Evolutionary conservation across 2,113 vertebrate genomes (phyloP), one percentile per base, ranked within the genome.

Genomic region (Rhinolophus sinicus): DNA sequence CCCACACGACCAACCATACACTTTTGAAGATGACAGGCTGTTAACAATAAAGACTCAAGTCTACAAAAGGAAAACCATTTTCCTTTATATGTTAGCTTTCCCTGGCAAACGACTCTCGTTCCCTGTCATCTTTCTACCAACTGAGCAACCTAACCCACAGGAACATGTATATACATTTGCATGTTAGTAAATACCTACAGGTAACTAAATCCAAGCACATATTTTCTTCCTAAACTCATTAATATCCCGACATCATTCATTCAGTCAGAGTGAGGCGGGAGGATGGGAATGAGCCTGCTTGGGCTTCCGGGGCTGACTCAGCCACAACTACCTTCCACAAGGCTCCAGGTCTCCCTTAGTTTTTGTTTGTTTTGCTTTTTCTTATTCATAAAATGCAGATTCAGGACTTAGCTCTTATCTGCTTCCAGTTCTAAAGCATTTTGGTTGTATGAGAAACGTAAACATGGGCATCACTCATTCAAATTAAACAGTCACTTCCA

Each of bases 381-480:
- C 70, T 87, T 81, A 65, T 44, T 60, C 62, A 88, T 54, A 90
- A 96, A 94, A 81, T 93, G 33, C 47, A 81, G 28, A 86, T 30
- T 28, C n/a, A 50, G 35, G n/a, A 40, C 14, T 77, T 26, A 30
- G n/a, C 54, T 76, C 67, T 76, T 75, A 50, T 70, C 85, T 64
- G 64, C 73, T 92, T 90, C 50, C 24, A 84, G 70, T 92, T 92
- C 65, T 80, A 76, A 94, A 83, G 76, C 52, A 85, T 78, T 80
- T 89, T 78, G 33, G 44, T 91, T 78, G 88, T 72, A 64, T 44
- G 19, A 88, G 62, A 88, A 95, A 91, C 35, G 47, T 40, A 80
- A 93, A 94, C 11, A 4, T 5, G 15, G 64, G 30, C 33, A 83
- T 69, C 64, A 75, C 58, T 47, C n/a, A 69, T 18, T 69, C 18